phyloP scores from a whole-genome alignment of 1,140 invertebrate genomes.

The Drosophila navojoa region DNA sequence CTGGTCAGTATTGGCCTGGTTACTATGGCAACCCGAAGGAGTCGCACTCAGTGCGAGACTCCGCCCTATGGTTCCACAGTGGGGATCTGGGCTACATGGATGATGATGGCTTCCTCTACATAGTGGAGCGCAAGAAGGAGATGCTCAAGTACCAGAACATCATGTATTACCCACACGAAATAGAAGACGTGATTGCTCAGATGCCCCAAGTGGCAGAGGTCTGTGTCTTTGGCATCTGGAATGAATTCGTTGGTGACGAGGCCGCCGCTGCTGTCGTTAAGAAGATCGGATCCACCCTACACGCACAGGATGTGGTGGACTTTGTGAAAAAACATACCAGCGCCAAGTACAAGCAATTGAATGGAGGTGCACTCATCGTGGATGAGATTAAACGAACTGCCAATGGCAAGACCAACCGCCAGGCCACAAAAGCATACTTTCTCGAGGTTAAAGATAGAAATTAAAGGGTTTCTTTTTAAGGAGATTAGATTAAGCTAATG shows the following conservation, averaged over 20 bases:
- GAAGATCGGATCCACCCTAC: conserved; percentile 32
- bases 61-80: conserved; percentile 86
- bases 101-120: conserved; percentile 84
- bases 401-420: conserved; percentile 68
- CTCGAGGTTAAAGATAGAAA: conserved; percentile 42
- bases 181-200: conserved; percentile 56
- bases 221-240: conserved; percentile 70
- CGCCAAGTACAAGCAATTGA: conserved; percentile 73
- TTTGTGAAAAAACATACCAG: conserved; percentile 41
- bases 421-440: conserved; percentile 58
- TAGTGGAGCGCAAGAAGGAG: conserved; percentile 88
- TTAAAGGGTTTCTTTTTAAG: not conserved
- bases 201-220: conserved; percentile 65
- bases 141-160: conserved; percentile 83
- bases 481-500: no score
- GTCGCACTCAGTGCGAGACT: conserved; percentile 45
- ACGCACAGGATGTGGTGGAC: conserved; percentile 62
- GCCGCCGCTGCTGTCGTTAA: conserved; percentile 68
- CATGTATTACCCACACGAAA: conserved; percentile 75
- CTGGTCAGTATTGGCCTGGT: conserved; percentile 57
- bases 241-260: conserved; percentile 55
- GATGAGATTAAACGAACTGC: conserved; percentile 75
- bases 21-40: conserved; percentile 66
- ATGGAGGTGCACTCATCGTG: conserved; percentile 83
- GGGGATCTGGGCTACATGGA: conserved; percentile 88